phyloP scores from a whole-genome alignment of 2,113 vertebrate species.

The Paedocypris sp. region DNA sequence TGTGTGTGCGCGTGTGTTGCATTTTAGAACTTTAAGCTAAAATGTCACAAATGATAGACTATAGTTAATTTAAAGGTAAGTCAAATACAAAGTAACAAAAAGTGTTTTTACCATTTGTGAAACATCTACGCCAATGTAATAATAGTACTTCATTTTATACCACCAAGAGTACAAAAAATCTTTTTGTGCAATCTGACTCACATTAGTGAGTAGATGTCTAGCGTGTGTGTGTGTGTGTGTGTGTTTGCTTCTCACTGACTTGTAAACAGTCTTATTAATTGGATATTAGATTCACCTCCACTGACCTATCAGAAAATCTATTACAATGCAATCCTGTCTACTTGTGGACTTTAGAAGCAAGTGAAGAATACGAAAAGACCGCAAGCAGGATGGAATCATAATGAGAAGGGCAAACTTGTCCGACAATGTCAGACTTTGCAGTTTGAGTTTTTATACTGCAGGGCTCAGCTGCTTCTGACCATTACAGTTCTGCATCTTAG shows the following conservation, averaged over 20 bases:
- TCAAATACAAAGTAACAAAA: too few relatives aligned
- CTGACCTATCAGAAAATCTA: constrained; percentile 20
- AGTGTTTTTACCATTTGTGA: too few relatives aligned
- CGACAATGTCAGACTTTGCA: neutral
- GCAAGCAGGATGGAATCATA: neutral
- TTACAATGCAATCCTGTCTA: constrained; percentile 8
- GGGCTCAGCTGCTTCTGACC: neutral
- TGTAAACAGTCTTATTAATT: constrained; percentile 14
- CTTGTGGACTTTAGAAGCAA: constrained; percentile 10
- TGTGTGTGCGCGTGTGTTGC: too few relatives aligned
- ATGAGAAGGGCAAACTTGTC: neutral
- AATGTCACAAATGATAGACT: too few relatives aligned
- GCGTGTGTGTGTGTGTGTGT: neutral
- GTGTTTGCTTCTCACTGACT: neutral
- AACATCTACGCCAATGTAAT: too few relatives aligned
- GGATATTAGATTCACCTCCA: constrained; percentile 23
- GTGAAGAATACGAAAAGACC: constrained; percentile 11
- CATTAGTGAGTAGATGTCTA: neutral
- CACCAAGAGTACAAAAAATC: too few relatives aligned
- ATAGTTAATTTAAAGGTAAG: too few relatives aligned
- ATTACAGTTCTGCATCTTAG: too few relatives aligned
- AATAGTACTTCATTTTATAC: too few relatives aligned
- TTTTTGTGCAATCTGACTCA: too few relatives aligned
- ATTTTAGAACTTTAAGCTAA: too few relatives aligned
- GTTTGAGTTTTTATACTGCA: neutral